Base-by-base conservation (phyloP, 2,113 vertebrate species). In the Manacus vitellinus region DNA sequence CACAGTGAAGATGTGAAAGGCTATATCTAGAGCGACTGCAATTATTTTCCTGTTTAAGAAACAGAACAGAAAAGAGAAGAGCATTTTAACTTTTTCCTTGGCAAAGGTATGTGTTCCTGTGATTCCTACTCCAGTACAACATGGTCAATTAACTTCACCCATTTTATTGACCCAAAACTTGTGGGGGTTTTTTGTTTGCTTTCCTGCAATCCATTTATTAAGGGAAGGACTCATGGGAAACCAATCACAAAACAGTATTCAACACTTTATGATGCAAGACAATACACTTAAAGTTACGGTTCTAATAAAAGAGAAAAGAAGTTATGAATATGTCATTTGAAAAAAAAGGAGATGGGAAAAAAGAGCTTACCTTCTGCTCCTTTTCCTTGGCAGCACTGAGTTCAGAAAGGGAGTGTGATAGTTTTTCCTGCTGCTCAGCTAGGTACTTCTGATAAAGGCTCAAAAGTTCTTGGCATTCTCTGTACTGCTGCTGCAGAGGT, bases 361-460 rank as follows among this genome's bases (percentile, higher is more conserved):
- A 88, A 91, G 23, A 68, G 22, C 95, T 98, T 98, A 99, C 99
- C 99, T 98, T 98, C 90, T 95, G 98, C 51, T 98, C 97, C 52
- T 97, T 97, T 46, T 84, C 89, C 75, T 96, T 98, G 47, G 97
- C 92, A 95, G 98, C 97, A 95, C 94, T 98, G 85, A 98, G 98
- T 92, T 99, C 98, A 35, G 98, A 98, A 58, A 99, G 98, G 77
- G 99, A 99, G 82, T 88, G 67, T 12, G 98, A 99, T 28, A 99
- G 98, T 79, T 99, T 99, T 37, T 99, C 98, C 91, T 99, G 99
- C 96, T 99, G 99, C 92, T 99, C 99, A 65, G 99, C 98, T 23
- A 99, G 98, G 87, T 99, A 99, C 92, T 99, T 99, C 97, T 99
- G 99, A 97, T 99, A 99, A n/a, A 99, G 99, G 35, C 98, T 98